A percentile compares a stretch with the other conserved stretches of the same genome.
These are phyloP conservation scores for Oreochromis spilurus DNA, from an alignment of 2,113 vertebrate species.

Conservation along the genomic window DNA sequence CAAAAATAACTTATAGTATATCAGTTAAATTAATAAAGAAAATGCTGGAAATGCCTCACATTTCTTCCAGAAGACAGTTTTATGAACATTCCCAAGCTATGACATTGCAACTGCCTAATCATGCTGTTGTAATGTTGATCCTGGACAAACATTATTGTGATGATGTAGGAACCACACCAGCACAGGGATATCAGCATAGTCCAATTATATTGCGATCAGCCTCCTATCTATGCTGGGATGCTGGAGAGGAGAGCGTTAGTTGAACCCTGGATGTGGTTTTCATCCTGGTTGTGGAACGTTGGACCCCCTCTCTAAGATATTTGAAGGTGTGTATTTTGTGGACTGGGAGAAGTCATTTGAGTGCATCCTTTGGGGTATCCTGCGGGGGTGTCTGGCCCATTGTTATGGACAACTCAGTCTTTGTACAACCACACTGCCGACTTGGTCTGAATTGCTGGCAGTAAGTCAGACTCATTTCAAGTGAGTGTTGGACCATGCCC, in stretches of 20 bases:
- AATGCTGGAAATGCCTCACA: neutral
- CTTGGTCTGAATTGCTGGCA: neutral
- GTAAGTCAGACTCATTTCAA: neutral
- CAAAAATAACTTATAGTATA: neutral
- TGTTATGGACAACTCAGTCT: neutral
- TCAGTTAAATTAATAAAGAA: neutral
- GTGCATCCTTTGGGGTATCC: neutral
- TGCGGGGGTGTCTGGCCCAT: neutral
- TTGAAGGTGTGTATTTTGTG: neutral
- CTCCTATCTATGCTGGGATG: neutral
- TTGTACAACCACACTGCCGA: neutral
- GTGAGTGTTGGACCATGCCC: rapidly evolving
- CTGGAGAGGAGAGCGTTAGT: neutral
- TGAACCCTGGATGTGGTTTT: neutral
- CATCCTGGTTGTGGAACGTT: neutral
- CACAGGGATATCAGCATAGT: neutral
- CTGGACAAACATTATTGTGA: neutral
- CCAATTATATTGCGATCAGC: rapidly evolving
- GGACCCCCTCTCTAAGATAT: neutral
- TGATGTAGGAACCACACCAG: neutral
- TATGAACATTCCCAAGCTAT: neutral
- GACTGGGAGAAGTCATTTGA: neutral
- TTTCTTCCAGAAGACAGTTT: neutral
- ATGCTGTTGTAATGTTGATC: rapidly evolving
- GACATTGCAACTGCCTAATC: rapidly evolving